Percentiles rank a stretch among this genome's conserved stretches.
Conservation (phyloP, 2,888 invertebrate genomes). For the Villa cingulata region DNA sequence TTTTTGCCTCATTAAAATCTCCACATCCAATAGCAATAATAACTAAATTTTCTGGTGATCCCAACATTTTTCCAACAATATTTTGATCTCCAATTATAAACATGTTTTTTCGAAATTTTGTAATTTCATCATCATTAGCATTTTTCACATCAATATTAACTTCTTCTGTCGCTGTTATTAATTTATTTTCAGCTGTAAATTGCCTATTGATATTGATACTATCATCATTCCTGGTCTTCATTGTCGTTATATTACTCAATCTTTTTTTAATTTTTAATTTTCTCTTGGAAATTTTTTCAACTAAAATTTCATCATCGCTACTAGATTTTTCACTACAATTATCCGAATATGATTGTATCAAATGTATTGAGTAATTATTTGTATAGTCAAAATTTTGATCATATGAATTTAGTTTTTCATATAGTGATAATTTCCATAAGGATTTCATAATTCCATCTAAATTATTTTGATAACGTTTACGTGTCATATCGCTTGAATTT, state of each 20-base stretch:
- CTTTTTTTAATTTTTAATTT: constrained; percentile 23
- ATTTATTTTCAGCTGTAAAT: background rate
- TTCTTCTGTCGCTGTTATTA: no score
- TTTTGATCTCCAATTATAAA: constrained; percentile 18
- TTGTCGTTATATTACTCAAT: background rate
- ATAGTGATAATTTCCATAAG: constrained; percentile 28
- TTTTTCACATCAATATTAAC: no score
- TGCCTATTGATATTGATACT: background rate
- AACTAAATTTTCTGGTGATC: constrained; percentile 61
- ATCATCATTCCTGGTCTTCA: background rate
- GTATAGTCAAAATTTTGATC: constrained; percentile 13
- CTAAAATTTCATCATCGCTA: constrained; percentile 30
- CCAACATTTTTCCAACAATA: constrained; percentile 46
- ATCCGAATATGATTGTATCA: constrained; percentile 26
- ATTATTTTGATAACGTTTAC: constrained; percentile 24
- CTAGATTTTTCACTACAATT: constrained; percentile 22
- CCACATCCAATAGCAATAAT: constrained; percentile 59
- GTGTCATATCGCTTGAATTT: constrained; percentile 20
- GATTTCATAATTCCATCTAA: constrained; percentile 28
- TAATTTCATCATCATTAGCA: no score
- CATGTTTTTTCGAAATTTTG: background rate
- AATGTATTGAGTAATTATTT: constrained; percentile 26
- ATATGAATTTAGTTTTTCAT: constrained; percentile 24
- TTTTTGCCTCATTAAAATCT: constrained; percentile 58
- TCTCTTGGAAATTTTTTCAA: constrained; percentile 24